Evolutionary conservation across 1,140 invertebrate species (phyloP).

Genomic region (Lithobius niger): DNA sequence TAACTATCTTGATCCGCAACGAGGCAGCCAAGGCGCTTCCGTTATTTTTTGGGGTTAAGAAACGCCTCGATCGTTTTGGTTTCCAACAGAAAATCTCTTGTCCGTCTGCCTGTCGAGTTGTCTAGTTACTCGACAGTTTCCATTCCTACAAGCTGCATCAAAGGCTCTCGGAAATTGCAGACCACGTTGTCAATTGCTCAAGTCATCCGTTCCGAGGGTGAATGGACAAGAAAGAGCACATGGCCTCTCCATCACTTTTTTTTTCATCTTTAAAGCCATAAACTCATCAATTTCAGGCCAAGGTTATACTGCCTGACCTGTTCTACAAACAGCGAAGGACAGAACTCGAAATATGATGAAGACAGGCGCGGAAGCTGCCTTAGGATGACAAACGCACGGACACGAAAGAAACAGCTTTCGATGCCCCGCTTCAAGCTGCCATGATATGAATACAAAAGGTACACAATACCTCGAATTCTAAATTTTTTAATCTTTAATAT

Average conservation of each 20-base stretch:
- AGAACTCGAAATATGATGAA: background rate
- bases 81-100: background rate
- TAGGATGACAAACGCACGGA: too few relatives aligned
- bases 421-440: background rate
- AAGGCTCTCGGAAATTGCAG: background rate
- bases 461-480: background rate
- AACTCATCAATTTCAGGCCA: background rate
- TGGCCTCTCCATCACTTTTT: background rate
- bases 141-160: background rate
- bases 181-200: background rate
- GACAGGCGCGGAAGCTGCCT: background rate
- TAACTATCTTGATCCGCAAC: background rate
- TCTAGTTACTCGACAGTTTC: too few relatives aligned
- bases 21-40: background rate
- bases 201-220: background rate
- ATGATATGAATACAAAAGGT: background rate
- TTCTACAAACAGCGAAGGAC: background rate
- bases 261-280: background rate
- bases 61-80: background rate
- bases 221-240: background rate
- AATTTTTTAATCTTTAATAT: too few relatives aligned
- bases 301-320: conserved; percentile 10
- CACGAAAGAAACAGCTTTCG: background rate
- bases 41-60: background rate
- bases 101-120: too few relatives aligned